Base-by-base conservation (phyloP, 1,140 invertebrate species). In the Pseudomyrmex cubaensis region DNA sequence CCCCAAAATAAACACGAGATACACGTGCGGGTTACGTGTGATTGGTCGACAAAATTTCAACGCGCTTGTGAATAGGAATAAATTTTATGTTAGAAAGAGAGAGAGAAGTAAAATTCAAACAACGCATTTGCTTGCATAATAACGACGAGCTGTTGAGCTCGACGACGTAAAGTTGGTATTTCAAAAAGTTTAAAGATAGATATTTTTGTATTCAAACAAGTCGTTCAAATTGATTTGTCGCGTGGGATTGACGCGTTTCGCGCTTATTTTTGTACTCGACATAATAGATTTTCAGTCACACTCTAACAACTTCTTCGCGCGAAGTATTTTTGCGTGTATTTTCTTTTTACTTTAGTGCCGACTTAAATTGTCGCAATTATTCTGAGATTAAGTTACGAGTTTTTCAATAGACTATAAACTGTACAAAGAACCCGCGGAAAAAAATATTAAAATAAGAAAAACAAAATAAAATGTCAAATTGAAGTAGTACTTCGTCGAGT, bases 51-150 rank as follows among this genome's bases (percentile, higher is more conserved):
- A 22, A n/a, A 62, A 22, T 75, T 52, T 62, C 20, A 2, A 48
- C 17, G 17, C 20, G 17, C 44, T 44, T 13, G 17, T 12, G 25
- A 57, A 35, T 35, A 17, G 12, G 17, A 4, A 25, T n/a, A 46
- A 52, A 35, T 52, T 52, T 15, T 75, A 17, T 62, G 48, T 35
- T 75, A 22, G 22, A 25, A 4, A 25, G 25, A 25, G 25, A 25
- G 25, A 35, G 25, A 35, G 2, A 35, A 35, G 25, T 35, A 35
- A 35, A 0, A 35, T 35, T 35, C 13, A 54, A 64, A 0, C 10
- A 35, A 52, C 46, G n/a, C 3, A 22, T 76, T 76, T 44, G 25
- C 25, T 76, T 76, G 64, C 48, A 62, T 64, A 76, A 76, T 52
- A 8, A 1, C 35, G 57, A 75, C 73, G n/a, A n/a, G 59, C 13